These are phyloP conservation scores for Bursaphelenchus okinawaensis DNA, from an alignment of 2,888 invertebrate genomes.

Conservation along the genomic window DNA sequence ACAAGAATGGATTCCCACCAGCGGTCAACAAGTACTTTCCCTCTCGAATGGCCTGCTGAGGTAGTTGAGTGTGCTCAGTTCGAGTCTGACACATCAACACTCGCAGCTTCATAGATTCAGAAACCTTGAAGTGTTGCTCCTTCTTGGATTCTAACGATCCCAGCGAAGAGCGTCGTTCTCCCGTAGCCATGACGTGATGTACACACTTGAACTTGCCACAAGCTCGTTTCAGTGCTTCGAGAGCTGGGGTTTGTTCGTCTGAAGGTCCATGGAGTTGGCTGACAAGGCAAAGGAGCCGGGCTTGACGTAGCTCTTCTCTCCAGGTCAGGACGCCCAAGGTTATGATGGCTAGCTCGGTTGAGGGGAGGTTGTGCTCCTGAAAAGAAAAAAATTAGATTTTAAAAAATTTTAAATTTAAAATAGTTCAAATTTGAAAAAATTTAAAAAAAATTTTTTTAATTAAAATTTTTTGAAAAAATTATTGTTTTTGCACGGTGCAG, in stretches of 20 bases:
- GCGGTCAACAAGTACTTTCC: conserved; percentile 46
- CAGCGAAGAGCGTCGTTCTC: conserved; percentile 12
- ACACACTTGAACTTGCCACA: conserved; percentile 43
- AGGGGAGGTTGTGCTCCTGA: conserved; percentile 36
- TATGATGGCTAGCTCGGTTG: conserved; percentile 43
- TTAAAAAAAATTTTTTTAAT: conserved; percentile 2
- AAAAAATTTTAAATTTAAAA: conserved; percentile 9
- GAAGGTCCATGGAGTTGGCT: conserved; percentile 13
- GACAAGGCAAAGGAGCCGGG: conserved; percentile 41
- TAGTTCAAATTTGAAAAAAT: no score
- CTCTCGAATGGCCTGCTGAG: conserved; percentile 44
- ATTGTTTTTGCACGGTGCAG: no score
- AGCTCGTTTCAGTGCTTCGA: conserved; percentile 49
- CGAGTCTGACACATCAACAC: conserved; percentile 48
- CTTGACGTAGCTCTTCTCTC: conserved; percentile 39
- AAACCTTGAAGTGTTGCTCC: conserved; percentile 15
- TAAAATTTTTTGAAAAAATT: not conserved
- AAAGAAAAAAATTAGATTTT: conserved; percentile 10
- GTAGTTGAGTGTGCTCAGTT: conserved; percentile 36
- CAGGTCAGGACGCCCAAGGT: conserved; percentile 48
- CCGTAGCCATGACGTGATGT: conserved; percentile 45
- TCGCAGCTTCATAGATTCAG: conserved; percentile 42
- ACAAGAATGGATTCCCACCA: conserved; percentile 44
- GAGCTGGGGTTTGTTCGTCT: conserved; percentile 22
- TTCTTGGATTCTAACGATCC: conserved; percentile 16